Evolutionary conservation across 30 jellyfish, hydroid and myxozoan species (phyloP), one percentile per base, ranked within the genome.

Genomic region (Hydra vulgaris): DNA sequence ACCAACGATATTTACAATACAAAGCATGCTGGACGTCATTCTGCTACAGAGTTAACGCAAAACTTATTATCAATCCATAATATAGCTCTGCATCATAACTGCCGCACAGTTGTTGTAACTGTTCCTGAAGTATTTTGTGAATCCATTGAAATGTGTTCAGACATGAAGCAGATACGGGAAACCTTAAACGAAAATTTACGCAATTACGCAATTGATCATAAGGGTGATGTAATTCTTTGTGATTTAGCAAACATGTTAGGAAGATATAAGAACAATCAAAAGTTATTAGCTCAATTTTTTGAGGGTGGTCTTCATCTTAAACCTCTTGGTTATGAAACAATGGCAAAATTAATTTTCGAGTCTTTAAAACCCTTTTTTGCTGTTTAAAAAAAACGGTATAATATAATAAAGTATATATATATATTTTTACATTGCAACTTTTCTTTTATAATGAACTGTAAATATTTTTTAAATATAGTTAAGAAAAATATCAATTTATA

Each of bases 221-320:
- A 26, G 0, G 89, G 84, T 8, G 72, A 84, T 52, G 95, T 91
- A 25, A 83, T 91, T 8, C 76, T 91, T 71, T 92, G 88, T 23
- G 97, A 91, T 76, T 82, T 91, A 26, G 97, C 97, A 0, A 96
- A 80, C 54, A 79, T 75, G 89, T 85, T 91, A 21, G 96, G 74
- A 52, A 70, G 96, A 70, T 56, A 88, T 55, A 78, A 82, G 54
- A 88, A 86, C 12, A 71, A 73, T 24, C 95, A 85, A 25, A 61
- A 61, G 27, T 78, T 91, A 86, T 85, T 79, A 15, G 97, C 89
- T 19, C 97, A 91, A 77, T 91, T 91, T 40, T 91, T 91, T 77
- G 97, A 91, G 74, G 97, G 97, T 22, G 97, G 97, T 15, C 69
- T 91, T 72, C 97, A 91, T 80, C 74, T 91, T 40, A 91, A 82